Percentiles rank a stretch among this genome's conserved stretches.
These are phyloP conservation scores for Danio tinwini DNA, from an alignment of 2,797 vertebrate species.

Conservation along the genomic window DNA sequence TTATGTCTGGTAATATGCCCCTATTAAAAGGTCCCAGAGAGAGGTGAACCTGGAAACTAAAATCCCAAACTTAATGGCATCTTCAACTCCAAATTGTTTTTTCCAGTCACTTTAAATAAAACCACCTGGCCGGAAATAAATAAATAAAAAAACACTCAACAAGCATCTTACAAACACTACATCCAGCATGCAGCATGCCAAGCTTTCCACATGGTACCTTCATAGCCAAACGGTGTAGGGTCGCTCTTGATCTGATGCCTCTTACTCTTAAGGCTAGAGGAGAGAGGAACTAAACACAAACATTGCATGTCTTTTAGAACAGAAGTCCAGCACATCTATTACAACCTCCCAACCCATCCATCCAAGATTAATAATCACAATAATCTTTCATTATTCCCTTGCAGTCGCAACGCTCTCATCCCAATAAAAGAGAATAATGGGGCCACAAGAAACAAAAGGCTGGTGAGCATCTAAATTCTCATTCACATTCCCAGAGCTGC, in stretches of 20 bases:
- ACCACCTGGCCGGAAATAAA: conserved; percentile 2
- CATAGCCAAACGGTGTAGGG: conserved; percentile 90
- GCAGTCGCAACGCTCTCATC: conserved; percentile 36
- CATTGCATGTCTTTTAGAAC: conserved; percentile 18
- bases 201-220: conserved; percentile 80
- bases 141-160: not conserved
- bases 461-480: conserved; percentile 57
- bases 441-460: conserved; percentile 44
- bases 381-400: conserved; percentile 43
- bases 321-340: not conserved
- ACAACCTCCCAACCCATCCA: not conserved
- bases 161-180: conserved; percentile 3
- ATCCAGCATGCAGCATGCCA: conserved; percentile 59
- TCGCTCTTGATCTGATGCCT: conserved; percentile 95
- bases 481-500: conserved; percentile 69
- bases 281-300: conserved; percentile 82
- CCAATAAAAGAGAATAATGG: conserved; percentile 32
- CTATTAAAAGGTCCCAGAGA: no score
- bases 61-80: not conserved
- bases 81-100: not conserved
- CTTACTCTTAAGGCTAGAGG: conserved; percentile 90
- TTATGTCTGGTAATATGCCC: no score
- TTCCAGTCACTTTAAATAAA: not conserved
- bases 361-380: conserved; percentile 31
- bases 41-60: not conserved